These are phyloP conservation scores for Thumatha senex DNA, from an alignment of 2,888 invertebrate genomes.

Conservation along the genomic window DNA sequence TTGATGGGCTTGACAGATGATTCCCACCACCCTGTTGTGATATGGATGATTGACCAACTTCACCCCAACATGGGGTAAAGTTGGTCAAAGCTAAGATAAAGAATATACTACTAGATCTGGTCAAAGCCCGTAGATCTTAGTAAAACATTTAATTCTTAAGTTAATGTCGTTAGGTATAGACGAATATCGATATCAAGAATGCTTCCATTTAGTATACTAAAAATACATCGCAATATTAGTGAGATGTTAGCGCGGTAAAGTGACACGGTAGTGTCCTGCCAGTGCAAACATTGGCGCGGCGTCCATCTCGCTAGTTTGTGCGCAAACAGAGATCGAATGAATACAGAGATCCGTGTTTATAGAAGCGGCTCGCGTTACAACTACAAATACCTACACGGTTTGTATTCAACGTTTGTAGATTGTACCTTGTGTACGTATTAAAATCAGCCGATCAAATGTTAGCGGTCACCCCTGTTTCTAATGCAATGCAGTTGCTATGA, in stretches of 20 bases:
- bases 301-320: constrained; percentile 76
- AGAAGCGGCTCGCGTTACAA: constrained; percentile 71
- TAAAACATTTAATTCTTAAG: background rate
- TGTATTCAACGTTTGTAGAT: constrained; percentile 43
- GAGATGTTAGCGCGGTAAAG: constrained; percentile 45
- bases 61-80: no score
- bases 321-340: constrained; percentile 78
- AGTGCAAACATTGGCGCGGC: constrained; percentile 66
- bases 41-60: no score
- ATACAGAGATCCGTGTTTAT: constrained; percentile 77
- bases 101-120: no score
- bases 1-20: no score
- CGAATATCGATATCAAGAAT: background rate
- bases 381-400: constrained; percentile 62
- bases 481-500: constrained; percentile 77
- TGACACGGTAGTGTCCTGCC: constrained; percentile 60
- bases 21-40: no score
- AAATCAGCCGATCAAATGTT: constrained; percentile 38
- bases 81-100: no score
- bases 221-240: constrained; percentile 3
- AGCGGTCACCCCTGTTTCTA: constrained; percentile 52
- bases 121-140: no score
- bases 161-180: background rate
- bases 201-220: background rate
- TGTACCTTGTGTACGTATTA: constrained; percentile 35